A percentile compares a stretch with the other conserved stretches of the same genome.
Conservation (phyloP, 1,140 invertebrate species). For the Epicauta chinensis region DNA sequence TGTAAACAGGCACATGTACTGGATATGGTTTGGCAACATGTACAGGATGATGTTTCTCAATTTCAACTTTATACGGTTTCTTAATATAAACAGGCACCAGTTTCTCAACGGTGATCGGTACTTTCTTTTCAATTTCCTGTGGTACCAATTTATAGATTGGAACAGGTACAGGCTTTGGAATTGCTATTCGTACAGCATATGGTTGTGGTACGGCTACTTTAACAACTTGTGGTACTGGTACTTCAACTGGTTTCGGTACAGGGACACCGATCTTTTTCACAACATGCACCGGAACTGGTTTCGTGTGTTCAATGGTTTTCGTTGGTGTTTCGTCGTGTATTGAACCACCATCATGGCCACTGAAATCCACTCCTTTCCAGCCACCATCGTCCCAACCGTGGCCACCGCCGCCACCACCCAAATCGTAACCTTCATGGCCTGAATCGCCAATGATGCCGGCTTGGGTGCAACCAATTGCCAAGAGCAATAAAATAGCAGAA, state of each 20-base stretch:
- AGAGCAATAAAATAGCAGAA: slow-evolving; percentile 12
- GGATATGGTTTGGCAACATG: slow-evolving; percentile 67
- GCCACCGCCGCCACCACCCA: slow-evolving; percentile 29
- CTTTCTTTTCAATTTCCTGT: slow-evolving; percentile 62
- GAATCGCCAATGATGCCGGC: slow-evolving; percentile 19
- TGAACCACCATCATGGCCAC: slow-evolving; percentile 22
- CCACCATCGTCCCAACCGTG: slow-evolving; percentile 11
- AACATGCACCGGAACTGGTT: slow-evolving; percentile 63
- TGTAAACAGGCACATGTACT: slow-evolving; percentile 73
- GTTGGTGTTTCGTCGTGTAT: slow-evolving; percentile 42
- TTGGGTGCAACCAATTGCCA: slow-evolving; percentile 13
- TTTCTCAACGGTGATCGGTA: slow-evolving; percentile 70
- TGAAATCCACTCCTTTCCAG: slow-evolving; percentile 8
- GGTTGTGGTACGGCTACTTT: slow-evolving; percentile 69
- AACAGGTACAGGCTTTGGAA: slow-evolving; percentile 66
- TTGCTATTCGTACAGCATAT: slow-evolving; percentile 62
- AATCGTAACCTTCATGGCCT: slow-evolving; percentile 20
- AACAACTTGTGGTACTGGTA: slow-evolving; percentile 66
- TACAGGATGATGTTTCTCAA: slow-evolving; percentile 70
- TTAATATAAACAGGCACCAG: slow-evolving; percentile 69
- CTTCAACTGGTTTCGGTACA: slow-evolving; percentile 66
- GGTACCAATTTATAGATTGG: slow-evolving; percentile 64
- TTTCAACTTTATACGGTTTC: slow-evolving; percentile 69
- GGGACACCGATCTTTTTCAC: slow-evolving; percentile 70
- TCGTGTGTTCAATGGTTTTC: slow-evolving; percentile 57